A percentile compares a stretch with the other conserved stretches of the same genome.
phyloP scores from a whole-genome alignment of 53 echinoderm and acorn worm species.

The Luidia sarsii region DNA sequence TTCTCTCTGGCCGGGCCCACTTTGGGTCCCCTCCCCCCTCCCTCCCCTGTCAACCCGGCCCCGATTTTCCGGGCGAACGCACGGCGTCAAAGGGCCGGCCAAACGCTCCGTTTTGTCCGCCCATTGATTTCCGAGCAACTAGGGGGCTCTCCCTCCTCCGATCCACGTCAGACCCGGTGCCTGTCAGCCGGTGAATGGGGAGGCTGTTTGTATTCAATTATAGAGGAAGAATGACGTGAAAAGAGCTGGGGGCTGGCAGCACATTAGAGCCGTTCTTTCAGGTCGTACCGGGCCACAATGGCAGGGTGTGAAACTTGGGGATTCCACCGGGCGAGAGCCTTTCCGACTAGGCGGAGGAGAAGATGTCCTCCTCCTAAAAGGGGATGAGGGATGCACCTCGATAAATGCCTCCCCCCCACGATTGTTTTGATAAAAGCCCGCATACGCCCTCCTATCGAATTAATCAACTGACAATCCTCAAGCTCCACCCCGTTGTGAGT shows the following conservation, averaged over 20 bases:
- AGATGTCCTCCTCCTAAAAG: no score
- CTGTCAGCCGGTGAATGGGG: conserved; percentile 6
- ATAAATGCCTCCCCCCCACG: no score
- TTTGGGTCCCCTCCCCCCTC: neutral
- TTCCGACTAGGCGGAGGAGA: no score
- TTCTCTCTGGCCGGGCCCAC: conserved; percentile 38
- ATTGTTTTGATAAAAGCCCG: neutral
- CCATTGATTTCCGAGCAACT: conserved; percentile 1
- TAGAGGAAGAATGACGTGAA: conserved; percentile 18
- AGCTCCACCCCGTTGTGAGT: no score
- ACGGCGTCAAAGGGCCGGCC: neutral
- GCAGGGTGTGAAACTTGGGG: conserved; percentile 13
- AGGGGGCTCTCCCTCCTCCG: no score
- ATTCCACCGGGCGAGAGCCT: no score
- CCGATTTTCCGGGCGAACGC: conserved; percentile 12
- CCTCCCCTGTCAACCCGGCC: neutral
- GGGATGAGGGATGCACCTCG: no score
- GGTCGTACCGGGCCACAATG: neutral
- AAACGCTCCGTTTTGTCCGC: conserved; percentile 6
- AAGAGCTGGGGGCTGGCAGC: conserved; percentile 4
- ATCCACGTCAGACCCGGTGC: neutral
- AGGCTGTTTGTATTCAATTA: conserved; percentile 43
- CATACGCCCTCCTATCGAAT: conserved; percentile 10
- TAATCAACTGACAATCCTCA: conserved; percentile 5
- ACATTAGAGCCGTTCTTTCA: conserved; percentile 21